These are phyloP conservation scores for Plectrocnemia conspersa DNA, from an alignment of 1,140 invertebrate genomes.

Conservation along the genomic window DNA sequence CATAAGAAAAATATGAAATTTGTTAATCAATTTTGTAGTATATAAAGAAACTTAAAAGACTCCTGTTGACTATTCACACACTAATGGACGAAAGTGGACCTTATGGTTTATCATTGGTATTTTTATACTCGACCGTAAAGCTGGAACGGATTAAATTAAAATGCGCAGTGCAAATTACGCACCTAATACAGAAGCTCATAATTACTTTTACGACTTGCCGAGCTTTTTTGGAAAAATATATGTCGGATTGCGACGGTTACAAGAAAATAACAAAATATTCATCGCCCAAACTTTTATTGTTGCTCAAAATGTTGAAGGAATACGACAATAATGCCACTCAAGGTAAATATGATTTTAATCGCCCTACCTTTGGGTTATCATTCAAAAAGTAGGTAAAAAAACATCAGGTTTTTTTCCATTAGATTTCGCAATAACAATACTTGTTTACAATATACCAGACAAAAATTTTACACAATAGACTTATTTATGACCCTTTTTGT, in stretches of 20 bases:
- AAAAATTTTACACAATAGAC: no score
- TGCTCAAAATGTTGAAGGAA: conserved; percentile 54
- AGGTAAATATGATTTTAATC: neutral
- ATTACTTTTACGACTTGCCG: conserved; percentile 37
- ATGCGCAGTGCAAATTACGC: conserved; percentile 41
- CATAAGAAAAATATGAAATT: no score
- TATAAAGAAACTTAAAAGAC: conserved; percentile 41
- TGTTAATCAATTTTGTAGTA: no score
- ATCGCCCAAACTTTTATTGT: conserved; percentile 53
- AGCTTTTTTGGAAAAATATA: conserved; percentile 38
- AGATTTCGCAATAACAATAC: no score
- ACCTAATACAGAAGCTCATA: conserved; percentile 46
- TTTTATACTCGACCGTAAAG: conserved; percentile 56
- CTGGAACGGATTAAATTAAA: conserved; percentile 58
- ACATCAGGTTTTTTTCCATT: no score
- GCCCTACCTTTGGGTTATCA: no score
- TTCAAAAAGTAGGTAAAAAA: no score
- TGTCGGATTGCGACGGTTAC: conserved; percentile 36
- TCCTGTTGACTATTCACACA: conserved; percentile 44
- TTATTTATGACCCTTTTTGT: no score
- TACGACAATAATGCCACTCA: conserved; percentile 41
- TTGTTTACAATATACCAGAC: no score
- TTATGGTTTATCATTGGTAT: conserved; percentile 55
- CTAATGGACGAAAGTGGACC: conserved; percentile 54
- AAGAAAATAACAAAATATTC: conserved; percentile 51